Base-by-base conservation (phyloP, 2,113 vertebrate species). In the Nanorana parkeri region DNA sequence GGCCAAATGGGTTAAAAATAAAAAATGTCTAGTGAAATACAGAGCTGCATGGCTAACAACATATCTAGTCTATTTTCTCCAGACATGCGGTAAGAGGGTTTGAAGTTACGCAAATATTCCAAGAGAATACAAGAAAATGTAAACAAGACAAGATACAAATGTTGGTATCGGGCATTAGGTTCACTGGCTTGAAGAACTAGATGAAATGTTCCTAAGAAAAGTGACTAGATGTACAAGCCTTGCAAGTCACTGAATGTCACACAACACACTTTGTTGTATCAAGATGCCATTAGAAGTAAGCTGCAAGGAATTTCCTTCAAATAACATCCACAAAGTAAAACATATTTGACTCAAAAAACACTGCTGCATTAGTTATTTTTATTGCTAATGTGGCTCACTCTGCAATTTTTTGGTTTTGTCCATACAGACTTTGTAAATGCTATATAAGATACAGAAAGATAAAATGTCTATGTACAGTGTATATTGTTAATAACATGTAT, bases 341-440 rank as follows among this genome's bases (percentile, higher is more conserved):
- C 17, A 56, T 73, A 51, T 29, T 51, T 55, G 17, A 1, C 68
- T 55, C 54, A 13, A 21, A 16, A 51, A 4, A 28, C 51, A 11
- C 15, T 0, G 16, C 17, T 19, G n/a, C n/a, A n/a, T n/a, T n/a
- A n/a, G n/a, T n/a, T n/a, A n/a, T n/a, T n/a, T n/a, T n/a, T n/a
- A n/a, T n/a, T 7, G 21, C 2, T 4, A 17, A 29, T 23, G 19
- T 15, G 51, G 51, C 52, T 73, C 26, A 73, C 26, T 26, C 17
- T 29, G 52, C 69, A 56, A 17, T n/a, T 7, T 36, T 55, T 29
- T 29, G 19, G 19, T 26, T 56, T 29, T 29, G 51, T 56, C 69
- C 26, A 5, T 73, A 73, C 28, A 52, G 52, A 73, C n/a, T 29
- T 73, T 32, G 69, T 16, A 29, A 73, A 56, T 32, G 51, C 69